Base-by-base conservation (phyloP, 2,888 invertebrate species). In the Norana najaformis region DNA sequence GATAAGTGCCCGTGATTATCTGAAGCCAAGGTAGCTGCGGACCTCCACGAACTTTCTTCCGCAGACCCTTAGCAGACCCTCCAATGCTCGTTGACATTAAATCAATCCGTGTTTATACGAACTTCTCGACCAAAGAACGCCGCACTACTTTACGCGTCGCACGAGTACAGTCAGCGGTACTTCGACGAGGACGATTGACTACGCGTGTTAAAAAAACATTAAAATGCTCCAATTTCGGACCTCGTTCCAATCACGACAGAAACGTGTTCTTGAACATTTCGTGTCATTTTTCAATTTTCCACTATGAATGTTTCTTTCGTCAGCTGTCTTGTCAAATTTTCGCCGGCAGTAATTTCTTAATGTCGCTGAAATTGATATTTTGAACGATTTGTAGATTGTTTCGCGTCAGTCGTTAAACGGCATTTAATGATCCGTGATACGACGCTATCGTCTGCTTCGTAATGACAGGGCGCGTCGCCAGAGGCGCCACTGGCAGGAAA, bases 381-480 rank as follows among this genome's bases (percentile, higher is more conserved):
- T 69, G 69, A 69, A 69, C 69, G 69, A 69, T 69, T 69, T 69
- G 69, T n/a, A 69, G 30, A 69, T 69, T 69, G 69, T n/a, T 69
- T n/a, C 69, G n/a, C 69, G n/a, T 69, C 69, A 69, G 69, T 8
- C 30, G 69, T 3, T n/a, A 69, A n/a, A 69, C 69, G 8, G 30
- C n/a, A n/a, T n/a, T 69, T 30, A 13, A 69, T 13, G n/a, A 8
- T n/a, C 69, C 69, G 69, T 69, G 69, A 69, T 69, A 69, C 30
- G 69, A 69, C 69, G n/a, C 69, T 69, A 69, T 69, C 69, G 69
- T 69, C 69, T 69, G 69, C 69, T 69, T n/a, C 69, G 69, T 69
- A 69, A 69, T n/a, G 69, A 69, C 30, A n/a, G 30, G 5, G n/a
- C n/a, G 69, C 69, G 69, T n/a, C n/a, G 69, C 30, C 69, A 69